Evolutionary conservation across 2,797 vertebrate genomes (phyloP), one percentile per base, ranked within the genome.

Genomic region (Malacoctenus gilli): DNA sequence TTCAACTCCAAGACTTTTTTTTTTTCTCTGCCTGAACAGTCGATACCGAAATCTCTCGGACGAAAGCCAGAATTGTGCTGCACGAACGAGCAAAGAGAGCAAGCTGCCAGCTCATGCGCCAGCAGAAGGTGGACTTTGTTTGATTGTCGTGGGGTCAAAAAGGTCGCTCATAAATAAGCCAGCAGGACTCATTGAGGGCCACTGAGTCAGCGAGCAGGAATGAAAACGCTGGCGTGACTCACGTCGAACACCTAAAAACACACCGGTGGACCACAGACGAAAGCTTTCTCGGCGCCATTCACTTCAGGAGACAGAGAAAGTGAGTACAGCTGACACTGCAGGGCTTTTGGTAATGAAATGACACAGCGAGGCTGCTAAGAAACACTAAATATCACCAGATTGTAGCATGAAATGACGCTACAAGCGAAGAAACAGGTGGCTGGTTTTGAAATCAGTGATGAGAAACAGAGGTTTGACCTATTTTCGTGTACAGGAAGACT

Each of bases 151-250:
- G 5, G 20, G 54, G 42, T 39, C n/a, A n/a, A 41, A 55, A 60
- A 35, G 39, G 5, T 39, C 25, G 48, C 44, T 5, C 40, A 48
- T 59, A 68, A 75, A 14, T 7, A 28, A 3, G 23, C 2, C 5
- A 37, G 53, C 23, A 37, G 55, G 41, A 41, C 30, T 18, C 35
- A 59, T 23, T 59, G 25, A 20, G 37, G 57, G 42, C 51, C 59
- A 62, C 31, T 61, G 63, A 59, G 68, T 87, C 82, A 87, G 34
- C 56, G 28, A 4, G 1, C 32, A 71, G 82, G 86, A 91, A 92
- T 85, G 86, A 84, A 75, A 85, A 85, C 64, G 72, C 51, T 28
- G 34, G 3, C 3, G 6, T 84, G 82, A 90, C 60, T 86, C 75
- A 82, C 55, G 30, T 9, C 3, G 19, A 10, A 58, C 68, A 59